Base-by-base conservation (phyloP, 1,140 invertebrate species). In the Hetaerina americana region DNA sequence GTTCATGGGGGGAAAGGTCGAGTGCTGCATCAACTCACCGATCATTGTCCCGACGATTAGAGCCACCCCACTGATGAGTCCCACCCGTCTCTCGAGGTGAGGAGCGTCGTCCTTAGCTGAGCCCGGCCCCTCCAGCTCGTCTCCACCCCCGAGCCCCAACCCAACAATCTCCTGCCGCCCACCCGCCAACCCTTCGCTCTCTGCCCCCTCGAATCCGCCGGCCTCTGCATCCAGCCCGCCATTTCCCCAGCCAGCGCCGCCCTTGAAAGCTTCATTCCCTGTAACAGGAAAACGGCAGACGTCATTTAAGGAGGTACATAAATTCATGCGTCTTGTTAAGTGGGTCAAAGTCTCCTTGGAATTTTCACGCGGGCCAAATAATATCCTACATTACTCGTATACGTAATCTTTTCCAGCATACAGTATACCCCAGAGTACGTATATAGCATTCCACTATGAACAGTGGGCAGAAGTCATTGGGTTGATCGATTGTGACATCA, bases 1-100 rank as follows among this genome's bases (percentile, higher is more conserved):
- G 15, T 8, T 8, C 31, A 40, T 8, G 15, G n/a, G n/a, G n/a
- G n/a, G n/a, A n/a, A n/a, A n/a, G n/a, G n/a, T n/a, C n/a, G n/a
- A n/a, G n/a, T n/a, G 49, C 49, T 57, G 12, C 49, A 22, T 24
- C 66, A 73, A 80, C 82, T 85, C 81, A 92, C 91, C 93, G 77
- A 95, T 95, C 93, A 95, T 95, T 74, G 93, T 95, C 78, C 93
- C 93, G 77, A 95, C 93, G 83, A 96, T 95, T 93, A 96, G 87
- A 92, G 93, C 93, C 89, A 95, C 92, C 91, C 93, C 93, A 93
- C 92, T 95, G 92, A 95, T 87, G 90, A 95, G 92, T 91, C 93
- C 94, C 89, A 97, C 91, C 92, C 92, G 91, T 94, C 92, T 93
- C 92, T 94, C 90, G 92, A 94, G 92, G 92, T 94, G 90, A 94